Evolutionary conservation across 2,797 vertebrate species (phyloP), one percentile per base, ranked within the genome.

Genomic region (Helicolenus hilgendorfi): DNA sequence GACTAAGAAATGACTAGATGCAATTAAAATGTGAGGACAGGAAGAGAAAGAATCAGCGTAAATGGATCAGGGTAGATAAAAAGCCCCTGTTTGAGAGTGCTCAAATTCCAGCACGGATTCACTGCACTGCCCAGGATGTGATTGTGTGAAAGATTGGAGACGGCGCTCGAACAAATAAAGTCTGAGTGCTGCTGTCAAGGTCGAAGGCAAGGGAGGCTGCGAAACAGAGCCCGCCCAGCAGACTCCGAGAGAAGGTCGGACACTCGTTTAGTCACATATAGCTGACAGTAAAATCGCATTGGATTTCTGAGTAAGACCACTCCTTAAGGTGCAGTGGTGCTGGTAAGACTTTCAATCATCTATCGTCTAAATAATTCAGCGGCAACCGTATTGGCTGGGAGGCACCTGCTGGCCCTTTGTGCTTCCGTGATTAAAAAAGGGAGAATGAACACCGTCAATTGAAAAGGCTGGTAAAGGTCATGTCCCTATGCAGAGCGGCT

Each of bases 361-460:
- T 33, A 27, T 49, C n/a, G 7, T 72, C 60, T 94, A 90, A 96
- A 95, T 95, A 92, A 95, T 94, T 94, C 82, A 93, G 68, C 72
- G 27, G 75, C 13, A 15, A 22, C 49, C 26, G 72, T 77, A 84
- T 87, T 90, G 11, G 55, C 83, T 79, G 33, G 64, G 69, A 90
- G 79, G 79, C 72, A 27, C 76, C 65, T 1, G 11, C 20, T 24
- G 63, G 86, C 83, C 70, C 76, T 88, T 81, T 80, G 49, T 72
- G 72, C 75, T 41, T 29, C 59, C 5, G 59, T 77, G 86, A 92
- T 94, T 93, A 89, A 93, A 91, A 93, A 87, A 2, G 0, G 18
- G 64, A 71, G 60, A 85, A 77, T 75, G 56, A 81, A 86, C 79
- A 77, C 2, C 2, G 35, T 74, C 72, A 68, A 75, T 81, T 89